Evolutionary conservation across 2,888 invertebrate genomes (phyloP), one percentile per base, ranked within the genome.

Genomic region (Sinhomidia bicolor): DNA sequence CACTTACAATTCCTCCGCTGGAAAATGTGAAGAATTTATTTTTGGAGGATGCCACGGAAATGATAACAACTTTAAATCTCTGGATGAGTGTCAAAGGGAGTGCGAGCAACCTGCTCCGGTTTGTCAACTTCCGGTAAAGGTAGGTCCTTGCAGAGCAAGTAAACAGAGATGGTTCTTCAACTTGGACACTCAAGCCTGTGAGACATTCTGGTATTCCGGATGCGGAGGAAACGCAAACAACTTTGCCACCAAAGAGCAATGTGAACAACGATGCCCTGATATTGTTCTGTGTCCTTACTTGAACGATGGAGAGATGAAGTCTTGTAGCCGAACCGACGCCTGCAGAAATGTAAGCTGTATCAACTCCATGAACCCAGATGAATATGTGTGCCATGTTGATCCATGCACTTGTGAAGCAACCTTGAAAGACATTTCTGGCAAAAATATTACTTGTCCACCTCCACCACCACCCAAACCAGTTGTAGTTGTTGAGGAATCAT

Each of bases 161-260:
- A 93, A 94, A 17, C 89, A 94, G 41, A 95, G 96, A 32, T 97
- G 96, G 95, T 95, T 95, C 93, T 98, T 97, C 94, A 97, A 97
- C 94, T 95, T 96, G 2, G 95, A 95, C 91, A 95, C 94, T 57
- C 97, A 97, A 93, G 95, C 96, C 2, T 98, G 98, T 93, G 95
- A 96, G 89, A 93, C 95, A 10, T 96, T 97, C 93, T 94, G 94
- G 20, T 96, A 95, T 93, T 95, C 95, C 62, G 96, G 96, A n/a
- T 96, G 96, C 93, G 96, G 96, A 62, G 96, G 96, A 60, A 97
- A 97, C 93, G 96, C 96, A 93, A 98, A 98, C 93, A 96, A 97
- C 93, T 98, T 98, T 94, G 95, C 96, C 85, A 96, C 96, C 47
- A 96, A 96, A 92, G 95, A 96, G 41, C 96, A 96, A 91, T 98